Conservation (phyloP, 2,113 vertebrate species). For the Alaudala cheleensis region DNA sequence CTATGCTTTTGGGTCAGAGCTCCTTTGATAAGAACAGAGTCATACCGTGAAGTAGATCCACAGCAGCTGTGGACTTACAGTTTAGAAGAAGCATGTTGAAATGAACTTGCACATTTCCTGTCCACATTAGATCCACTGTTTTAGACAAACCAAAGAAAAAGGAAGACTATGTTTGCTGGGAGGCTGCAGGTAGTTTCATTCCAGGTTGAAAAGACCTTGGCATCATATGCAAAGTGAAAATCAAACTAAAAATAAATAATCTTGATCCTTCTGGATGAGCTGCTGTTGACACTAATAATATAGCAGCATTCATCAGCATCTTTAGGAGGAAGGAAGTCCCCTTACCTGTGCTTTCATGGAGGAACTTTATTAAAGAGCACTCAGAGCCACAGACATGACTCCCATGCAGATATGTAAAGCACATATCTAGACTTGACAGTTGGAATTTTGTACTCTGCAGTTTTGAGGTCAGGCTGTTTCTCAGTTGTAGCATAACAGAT, state of each 20-base stretch:
- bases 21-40: neutral
- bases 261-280: neutral
- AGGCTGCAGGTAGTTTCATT: neutral
- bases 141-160: neutral
- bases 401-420: neutral
- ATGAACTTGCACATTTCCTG: neutral
- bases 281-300: neutral
- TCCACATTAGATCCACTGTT: neutral
- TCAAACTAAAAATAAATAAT: neutral
- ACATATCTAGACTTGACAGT: rapidly evolving
- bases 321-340: slow-evolving; percentile 1
- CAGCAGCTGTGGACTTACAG: neutral
- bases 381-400: neutral
- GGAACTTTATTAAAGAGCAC: neutral
- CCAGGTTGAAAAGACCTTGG: neutral
- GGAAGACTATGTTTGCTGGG: neutral
- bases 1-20: neutral
- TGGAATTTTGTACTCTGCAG: neutral
- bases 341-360: neutral
- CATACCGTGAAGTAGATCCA: neutral
- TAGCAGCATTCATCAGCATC: neutral
- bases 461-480: neutral
- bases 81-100: neutral
- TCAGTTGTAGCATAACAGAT: neutral
- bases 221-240: neutral